These are phyloP conservation scores for Neotragus moschatus DNA, from an alignment of 2,113 vertebrate species.

Conservation along the genomic window DNA sequence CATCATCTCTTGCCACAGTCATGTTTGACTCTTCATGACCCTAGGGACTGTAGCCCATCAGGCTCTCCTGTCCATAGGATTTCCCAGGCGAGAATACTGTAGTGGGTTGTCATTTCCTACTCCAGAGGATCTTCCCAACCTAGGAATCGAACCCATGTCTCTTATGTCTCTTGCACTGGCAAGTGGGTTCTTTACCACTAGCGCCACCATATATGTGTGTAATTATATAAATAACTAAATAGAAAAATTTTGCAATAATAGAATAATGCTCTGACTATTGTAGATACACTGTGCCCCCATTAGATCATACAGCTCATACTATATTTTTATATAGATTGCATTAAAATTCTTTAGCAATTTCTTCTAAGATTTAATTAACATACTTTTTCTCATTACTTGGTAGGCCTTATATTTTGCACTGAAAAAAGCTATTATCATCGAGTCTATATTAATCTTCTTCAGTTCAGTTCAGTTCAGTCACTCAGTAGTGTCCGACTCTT, in stretches of 20 bases:
- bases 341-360: background rate
- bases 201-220: background rate
- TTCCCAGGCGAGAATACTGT: background rate
- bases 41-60: background rate
- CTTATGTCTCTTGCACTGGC: background rate
- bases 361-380: background rate
- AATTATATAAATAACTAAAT: background rate
- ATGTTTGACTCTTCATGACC: background rate
- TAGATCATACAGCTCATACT: background rate
- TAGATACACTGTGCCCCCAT: background rate
- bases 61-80: background rate
- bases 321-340: background rate
- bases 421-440: background rate
- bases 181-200: background rate
- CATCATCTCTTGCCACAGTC: background rate
- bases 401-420: background rate
- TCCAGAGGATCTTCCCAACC: background rate
- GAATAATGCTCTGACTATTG: background rate
- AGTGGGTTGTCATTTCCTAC: background rate
- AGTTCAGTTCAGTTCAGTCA: no score
- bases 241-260: background rate
- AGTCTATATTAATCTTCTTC: background rate
- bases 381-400: background rate
- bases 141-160: background rate
- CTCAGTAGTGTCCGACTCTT: no score